Evolutionary conservation across 2,113 vertebrate species (phyloP), one percentile per base, ranked within the genome.

Genomic region (Python bivittatus): DNA sequence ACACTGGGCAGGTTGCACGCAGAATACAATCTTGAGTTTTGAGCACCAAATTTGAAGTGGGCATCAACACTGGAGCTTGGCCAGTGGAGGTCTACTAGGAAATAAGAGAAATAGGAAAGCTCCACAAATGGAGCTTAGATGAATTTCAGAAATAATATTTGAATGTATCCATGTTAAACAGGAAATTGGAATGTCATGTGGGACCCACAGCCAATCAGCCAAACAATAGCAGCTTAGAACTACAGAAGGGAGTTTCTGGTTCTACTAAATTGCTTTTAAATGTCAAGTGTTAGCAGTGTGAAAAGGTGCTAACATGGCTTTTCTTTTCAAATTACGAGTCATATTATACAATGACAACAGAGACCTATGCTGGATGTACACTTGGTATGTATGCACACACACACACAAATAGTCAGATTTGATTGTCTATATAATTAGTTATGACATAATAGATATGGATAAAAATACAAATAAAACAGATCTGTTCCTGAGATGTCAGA

Each of bases 221-320:
- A 54, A 57, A 58, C 52, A 83, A 54, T 56, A 57, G 58, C 53
- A 29, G 89, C 27, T 42, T 9, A 58, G 23, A 29, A 57, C 6
- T 27, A 23, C 20, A 13, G 48, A 5, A 64, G 8, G 48, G 29
- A 17, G 42, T 23, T 84, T 79, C n/a, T 58, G n/a, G 10, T 84
- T 84, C 89, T 44, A 57, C 72, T 29, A 57, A 84, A 84, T 90
- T 90, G 72, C 72, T 90, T 84, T 90, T 54, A 90, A 90, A 90
- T 90, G 89, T 84, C 72, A 90, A 27, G 2, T 90, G 57, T 17
- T 84, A 38, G 25, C 27, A 44, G 53, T 38, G 38, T 90, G 53
- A 84, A 57, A 90, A 90, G 72, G 33, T 57, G 72, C 53, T 83
- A 84, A 90, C 72, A 44, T 44, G 53, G 53, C 38, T 54, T 90